Evolutionary conservation across 1,140 invertebrate species (phyloP), one percentile per base, ranked within the genome.

Genomic region (Nasonia longicornis): DNA sequence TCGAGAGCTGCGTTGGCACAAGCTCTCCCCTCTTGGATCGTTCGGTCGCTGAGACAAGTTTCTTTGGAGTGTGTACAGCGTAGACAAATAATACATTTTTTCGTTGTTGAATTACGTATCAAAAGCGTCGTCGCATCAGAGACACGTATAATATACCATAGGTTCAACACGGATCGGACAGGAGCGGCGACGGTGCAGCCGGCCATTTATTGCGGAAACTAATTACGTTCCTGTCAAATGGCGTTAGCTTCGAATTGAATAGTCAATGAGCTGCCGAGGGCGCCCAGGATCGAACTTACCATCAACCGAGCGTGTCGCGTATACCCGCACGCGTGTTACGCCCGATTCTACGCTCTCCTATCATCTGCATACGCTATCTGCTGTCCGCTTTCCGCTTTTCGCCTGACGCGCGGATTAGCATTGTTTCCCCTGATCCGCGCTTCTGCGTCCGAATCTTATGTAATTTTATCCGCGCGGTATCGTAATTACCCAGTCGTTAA

Each of bases 201-300:
- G 73, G 26, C 42, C n/a, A 66, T 45, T 81, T 77, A 77, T 77
- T 72, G 74, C 74, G 69, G 35, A 77, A 72, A 81, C 80, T 77
- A 81, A 81, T 81, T 71, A 77, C 74, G 26, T 26, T 20, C 35
- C 52, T 72, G 69, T 77, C 80, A 71, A 81, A 81, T 81, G 80
- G 45, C 74, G 67, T 66, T 64, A 77, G 48, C 16, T 77, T 45
- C 12, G 58, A 73, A 82, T 78, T 82, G 80, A 77, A 82, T 82
- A 82, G 76, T 74, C 80, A 82, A 78, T 78, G 80, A 82, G 80
- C 63, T 26, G 74, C 63, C 52, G 73, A 69, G 72, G 38, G 10
- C 48, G 58, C n/a, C 16, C 72, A 26, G 26, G 72, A 69, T 74
- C 64, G 22, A 69, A 74, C 22, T 79, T 73, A 72, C 77, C 8